Evolutionary conservation across 2,113 vertebrate genomes (phyloP).

Genomic region (Coturnix japonica): DNA sequence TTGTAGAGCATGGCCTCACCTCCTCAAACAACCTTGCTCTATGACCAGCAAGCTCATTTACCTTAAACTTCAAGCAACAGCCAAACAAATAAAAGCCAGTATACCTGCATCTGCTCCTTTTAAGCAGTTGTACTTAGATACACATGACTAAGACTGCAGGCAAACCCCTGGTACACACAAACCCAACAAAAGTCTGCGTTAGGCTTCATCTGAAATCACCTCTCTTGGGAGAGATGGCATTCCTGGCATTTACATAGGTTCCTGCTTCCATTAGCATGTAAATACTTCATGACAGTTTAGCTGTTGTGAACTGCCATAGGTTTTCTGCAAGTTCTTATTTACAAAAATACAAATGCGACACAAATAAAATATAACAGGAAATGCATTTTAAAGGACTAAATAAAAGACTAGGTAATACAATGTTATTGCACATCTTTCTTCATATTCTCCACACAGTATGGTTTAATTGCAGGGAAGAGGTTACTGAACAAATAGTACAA

Average conservation of each 20-base stretch:
- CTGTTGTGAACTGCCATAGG: background rate
- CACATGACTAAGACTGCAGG: background rate
- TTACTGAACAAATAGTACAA: background rate
- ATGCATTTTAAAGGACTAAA: background rate
- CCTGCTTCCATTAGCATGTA: background rate
- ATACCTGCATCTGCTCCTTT: background rate
- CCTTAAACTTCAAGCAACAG: background rate
- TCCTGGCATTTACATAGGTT: background rate
- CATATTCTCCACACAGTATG: no score
- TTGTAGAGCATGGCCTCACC: background rate
- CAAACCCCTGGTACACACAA: background rate
- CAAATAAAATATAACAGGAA: background rate
- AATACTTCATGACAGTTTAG: background rate
- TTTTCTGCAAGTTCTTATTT: background rate
- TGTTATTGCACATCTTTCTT: background rate
- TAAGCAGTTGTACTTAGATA: accelerated
- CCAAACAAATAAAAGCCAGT: background rate
- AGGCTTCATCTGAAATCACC: background rate
- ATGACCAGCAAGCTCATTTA: background rate
- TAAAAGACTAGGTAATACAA: background rate
- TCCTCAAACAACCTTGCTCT: background rate
- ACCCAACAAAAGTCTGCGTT: background rate
- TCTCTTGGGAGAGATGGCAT: background rate
- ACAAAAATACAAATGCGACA: background rate
- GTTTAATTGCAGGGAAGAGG: background rate